Conservation (phyloP, 2,888 invertebrate species). For the Adineta ricciae region DNA sequence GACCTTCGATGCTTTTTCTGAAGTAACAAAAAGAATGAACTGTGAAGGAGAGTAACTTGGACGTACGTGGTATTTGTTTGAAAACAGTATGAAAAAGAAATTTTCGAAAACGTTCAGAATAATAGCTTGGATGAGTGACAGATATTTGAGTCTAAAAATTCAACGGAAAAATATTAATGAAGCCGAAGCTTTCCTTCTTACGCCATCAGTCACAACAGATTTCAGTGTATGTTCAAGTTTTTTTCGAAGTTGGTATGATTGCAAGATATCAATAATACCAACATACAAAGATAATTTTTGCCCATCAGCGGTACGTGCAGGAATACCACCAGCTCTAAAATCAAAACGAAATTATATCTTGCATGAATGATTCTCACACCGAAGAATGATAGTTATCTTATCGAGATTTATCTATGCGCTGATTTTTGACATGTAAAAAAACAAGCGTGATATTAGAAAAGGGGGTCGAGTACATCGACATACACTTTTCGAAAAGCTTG, state of each 20-base stretch:
- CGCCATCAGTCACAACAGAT: conserved; percentile 31
- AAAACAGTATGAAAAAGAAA: conserved; percentile 29
- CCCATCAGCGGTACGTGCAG: conserved; percentile 26
- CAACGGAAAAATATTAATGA: no score
- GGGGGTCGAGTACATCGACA: no score
- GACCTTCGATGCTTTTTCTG: background rate
- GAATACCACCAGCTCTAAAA: conserved; percentile 25
- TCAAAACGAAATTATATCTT: no score
- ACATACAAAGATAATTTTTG: conserved; percentile 61
- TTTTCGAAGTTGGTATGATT: conserved; percentile 90
- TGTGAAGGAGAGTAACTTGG: no score
- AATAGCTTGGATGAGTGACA: conserved; percentile 27
- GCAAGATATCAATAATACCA: conserved; percentile 95
- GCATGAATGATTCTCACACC: no score
- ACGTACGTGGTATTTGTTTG: conserved; percentile 11
- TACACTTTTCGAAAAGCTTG: no score
- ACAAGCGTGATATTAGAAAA: no score
- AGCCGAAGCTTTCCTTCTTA: background rate
- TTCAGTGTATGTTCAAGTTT: conserved; percentile 87
- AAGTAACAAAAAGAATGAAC: background rate
- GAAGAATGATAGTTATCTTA: no score
- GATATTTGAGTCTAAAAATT: conserved; percentile 27
- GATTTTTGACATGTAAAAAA: no score
- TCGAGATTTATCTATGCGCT: no score
- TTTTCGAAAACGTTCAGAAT: conserved; percentile 25